Evolutionary conservation across 1,140 invertebrate genomes (phyloP), one percentile per base, ranked within the genome.

Genomic region (Galendromus occidentalis): DNA sequence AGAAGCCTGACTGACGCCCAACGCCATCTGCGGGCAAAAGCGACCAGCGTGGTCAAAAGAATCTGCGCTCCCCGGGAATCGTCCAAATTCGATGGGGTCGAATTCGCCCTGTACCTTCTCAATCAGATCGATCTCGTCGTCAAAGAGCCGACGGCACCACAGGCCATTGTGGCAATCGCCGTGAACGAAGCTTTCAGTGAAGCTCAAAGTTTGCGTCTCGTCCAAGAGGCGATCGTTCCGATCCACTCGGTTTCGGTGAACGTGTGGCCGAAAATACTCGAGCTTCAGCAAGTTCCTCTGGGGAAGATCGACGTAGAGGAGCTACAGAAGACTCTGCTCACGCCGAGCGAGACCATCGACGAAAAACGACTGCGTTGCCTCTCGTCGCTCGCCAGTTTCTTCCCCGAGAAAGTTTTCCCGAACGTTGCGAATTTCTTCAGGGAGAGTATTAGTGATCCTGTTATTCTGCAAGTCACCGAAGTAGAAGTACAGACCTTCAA

Each of bases 401-500:
- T 20, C 51, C 51, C 51, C 14, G 51, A 59, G 25, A 9, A 29
- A 17, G 22, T 59, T 2, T 59, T 59, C 33, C 14, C 51, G 14
- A 22, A 12, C 14, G 51, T 59, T 25, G 51, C 51, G 14, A 17
- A 59, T 1, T 59, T 29, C 33, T 59, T 59, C 33, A 33, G 25
- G 25, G 51, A 59, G 25, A 25, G 33, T 33, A 17, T 59, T 6
- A 59, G 79, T 44, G 81, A 87, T 72, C 74, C 82, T 0, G 82
- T 81, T 63, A 81, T 92, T 66, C 76, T 83, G n/a, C 77, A 80
- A 67, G 81, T 95, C 14, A 85, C 85, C 0, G 81, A 86, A 68
- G 85, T 89, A 67, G 90, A 97, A 71, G 93, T 90, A 76, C 86
- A 87, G 69, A 91, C 86, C 12, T 97, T 84, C 77, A 77, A 85